Evolutionary conservation across 2,113 vertebrate species (phyloP), one percentile per base, ranked within the genome.

Genomic region (Crocuta crocuta): DNA sequence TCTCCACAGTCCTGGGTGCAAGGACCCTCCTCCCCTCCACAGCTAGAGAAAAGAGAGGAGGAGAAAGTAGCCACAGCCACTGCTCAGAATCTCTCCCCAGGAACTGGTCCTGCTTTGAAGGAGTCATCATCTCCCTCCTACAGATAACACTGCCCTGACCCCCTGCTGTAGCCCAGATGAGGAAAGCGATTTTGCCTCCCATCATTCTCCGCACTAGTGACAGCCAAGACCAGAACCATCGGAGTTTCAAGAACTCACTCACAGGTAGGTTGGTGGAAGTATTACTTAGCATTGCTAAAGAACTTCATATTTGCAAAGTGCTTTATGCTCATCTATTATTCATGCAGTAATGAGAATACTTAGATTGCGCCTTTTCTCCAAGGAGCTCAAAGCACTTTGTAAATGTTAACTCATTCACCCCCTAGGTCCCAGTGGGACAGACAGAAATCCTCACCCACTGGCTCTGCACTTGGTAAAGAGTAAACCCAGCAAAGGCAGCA

Each of bases 331-430:
- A 94, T 98, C 91, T 97, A 98, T 98, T 98, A 98, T 98, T 98
- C 91, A 98, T 96, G 43, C 86, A 94, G 95, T 97, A 98, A 98
- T 98, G 97, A 98, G 97, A 98, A 98, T 97, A 91, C 97, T 98
- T 93, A 97, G 96, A 98, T 97, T 96, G 94, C 83, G 89, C 93
- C 91, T 98, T 98, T 95, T 96, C 98, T 98, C 98, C 94, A 97
- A 98, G 98, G 98, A 98, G 95, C 91, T 97, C 97, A 95, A 95
- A 98, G 98, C 97, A 98, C 98, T 98, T 98, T 98, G 98, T 98
- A 98, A 98, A 98, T 93, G 97, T 98, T 98, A 98, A 98, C 97
- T 98, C 97, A 95, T 96, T 98, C 97, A 93, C 95, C 97, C 92
- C 23, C 95, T 97, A 10, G 0, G 7, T 97, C 98, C 97, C 98